A percentile compares a stretch with the other conserved stretches of the same genome.
Evolutionary conservation across 92 coral and sea anemone genomes (phyloP).

Genomic region (Porites cylindrica): DNA sequence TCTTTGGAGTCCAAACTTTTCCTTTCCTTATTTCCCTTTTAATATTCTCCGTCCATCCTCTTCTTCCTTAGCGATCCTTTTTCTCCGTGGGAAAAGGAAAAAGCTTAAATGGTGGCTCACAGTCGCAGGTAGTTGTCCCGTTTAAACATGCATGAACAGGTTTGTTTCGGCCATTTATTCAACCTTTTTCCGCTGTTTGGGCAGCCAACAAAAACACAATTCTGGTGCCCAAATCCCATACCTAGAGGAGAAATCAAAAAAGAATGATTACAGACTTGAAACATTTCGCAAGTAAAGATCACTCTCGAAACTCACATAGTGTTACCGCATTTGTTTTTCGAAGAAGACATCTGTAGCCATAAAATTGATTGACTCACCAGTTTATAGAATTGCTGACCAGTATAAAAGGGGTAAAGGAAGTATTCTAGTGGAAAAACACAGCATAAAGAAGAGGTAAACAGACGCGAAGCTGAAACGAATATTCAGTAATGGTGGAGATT

Average conservation of each 20-base stretch:
- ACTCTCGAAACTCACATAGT: not conserved
- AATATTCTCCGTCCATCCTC: conserved; percentile 16
- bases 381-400: not conserved
- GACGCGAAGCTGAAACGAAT: not conserved
- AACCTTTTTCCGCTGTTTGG: conserved; percentile 57
- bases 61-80: conserved; percentile 31
- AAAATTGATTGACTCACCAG: not conserved
- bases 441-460: too few species aligned
- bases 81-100: conserved; percentile 63
- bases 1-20: conserved; percentile 39
- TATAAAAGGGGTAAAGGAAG: not conserved
- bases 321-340: not conserved
- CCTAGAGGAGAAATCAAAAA: conserved; percentile 11
- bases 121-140: conserved; percentile 49
- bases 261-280: not conserved
- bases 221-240: conserved; percentile 29
- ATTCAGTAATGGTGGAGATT: too few species aligned
- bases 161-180: conserved; percentile 35
- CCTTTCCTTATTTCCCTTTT: conserved; percentile 21
- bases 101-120: conserved; percentile 63
- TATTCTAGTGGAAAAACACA: not conserved
- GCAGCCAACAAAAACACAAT: conserved; percentile 47
- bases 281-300: not conserved
- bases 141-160: conserved; percentile 37
- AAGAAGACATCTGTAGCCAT: not conserved